Evolutionary conservation across 2,888 invertebrate species (phyloP).

Genomic region (Cloeon dipterum): DNA sequence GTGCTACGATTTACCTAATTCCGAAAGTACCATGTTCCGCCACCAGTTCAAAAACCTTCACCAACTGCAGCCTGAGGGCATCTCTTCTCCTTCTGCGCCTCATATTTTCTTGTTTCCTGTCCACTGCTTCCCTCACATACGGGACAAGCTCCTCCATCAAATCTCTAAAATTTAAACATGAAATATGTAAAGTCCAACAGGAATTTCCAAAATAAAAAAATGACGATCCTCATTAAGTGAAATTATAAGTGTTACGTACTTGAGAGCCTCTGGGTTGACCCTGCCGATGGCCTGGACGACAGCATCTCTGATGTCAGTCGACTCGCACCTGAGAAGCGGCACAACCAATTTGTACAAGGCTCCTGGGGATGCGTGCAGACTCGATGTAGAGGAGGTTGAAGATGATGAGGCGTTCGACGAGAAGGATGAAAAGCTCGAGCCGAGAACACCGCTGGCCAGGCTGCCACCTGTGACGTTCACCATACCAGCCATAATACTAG

Average conservation of each 20-base stretch:
- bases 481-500: conserved; percentile 8
- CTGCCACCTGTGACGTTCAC: neutral
- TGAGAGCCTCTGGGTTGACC: conserved; percentile 83
- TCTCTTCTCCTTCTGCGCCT: conserved; percentile 74
- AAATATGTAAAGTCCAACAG: too few species aligned
- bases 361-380: conserved; percentile 49
- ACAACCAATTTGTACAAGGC: conserved; percentile 83
- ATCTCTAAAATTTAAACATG: too few species aligned
- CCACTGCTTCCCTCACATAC: conserved; percentile 84
- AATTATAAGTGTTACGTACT: conserved; percentile 31
- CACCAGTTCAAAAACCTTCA: conserved; percentile 74
- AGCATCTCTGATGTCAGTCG: conserved; percentile 80
- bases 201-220: too few species aligned
- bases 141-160: conserved; percentile 86
- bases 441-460: neutral
- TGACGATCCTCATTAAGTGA: neutral
- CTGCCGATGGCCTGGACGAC: conserved; percentile 85
- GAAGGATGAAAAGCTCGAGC: conserved; percentile 2
- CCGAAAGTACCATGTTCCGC: conserved; percentile 81
- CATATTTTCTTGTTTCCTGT: conserved; percentile 93
- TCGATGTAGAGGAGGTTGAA: neutral
- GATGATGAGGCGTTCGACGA: conserved; percentile 4
- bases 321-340: conserved; percentile 80
- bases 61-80: conserved; percentile 72
- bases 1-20: conserved; percentile 32